Base-by-base conservation (phyloP, 1,140 invertebrate genomes). In the Drosophila kanapiae region DNA sequence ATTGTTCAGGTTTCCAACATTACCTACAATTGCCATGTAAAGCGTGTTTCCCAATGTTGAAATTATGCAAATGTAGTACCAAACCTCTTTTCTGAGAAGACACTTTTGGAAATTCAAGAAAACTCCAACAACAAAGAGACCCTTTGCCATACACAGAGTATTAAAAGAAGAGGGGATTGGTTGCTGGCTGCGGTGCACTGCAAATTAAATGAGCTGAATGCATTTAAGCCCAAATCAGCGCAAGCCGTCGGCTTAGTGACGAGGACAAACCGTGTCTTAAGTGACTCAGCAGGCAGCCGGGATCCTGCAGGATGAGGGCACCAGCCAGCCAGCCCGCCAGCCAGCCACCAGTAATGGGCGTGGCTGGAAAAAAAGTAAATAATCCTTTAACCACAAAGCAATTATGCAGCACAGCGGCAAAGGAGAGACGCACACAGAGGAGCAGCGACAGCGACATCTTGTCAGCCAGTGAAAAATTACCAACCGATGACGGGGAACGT, bases 361-460 rank as follows among this genome's bases (percentile, higher is more conserved):
- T 54, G 61, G 78, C 71, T 76, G 77, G 45, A 38, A 67, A 63
- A 78, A 84, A 80, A 80, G 78, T 80, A 69, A 78, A 69, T 76
- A 90, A 88, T 85, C 81, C 85, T 75, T 83, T 79, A 85, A 81
- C 85, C 85, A 82, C 85, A 90, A 90, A 84, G 85, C 85, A 90
- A 90, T 90, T 90, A 90, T 85, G 85, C 85, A 90, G 70, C 70
- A 74, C 63, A 58, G 63, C 65, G 78, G 68, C 54, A 51, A 53
- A 60, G 42, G 43, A 68, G 69, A 23, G 23, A 23, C n/a, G n/a
- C 23, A 49, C 45, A 38, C 45, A 64, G 29, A 53, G 59, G 18
- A 14, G 14, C 65, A 71, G 38, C 23, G 40, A 45, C 45, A 23
- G 76, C 83, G 79, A 87, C 83, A 87, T 87, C 83, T 82, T 87